These are phyloP conservation scores for Thripadectes ignobilis DNA, from an alignment of 2,797 vertebrate genomes.

Conservation along the genomic window DNA sequence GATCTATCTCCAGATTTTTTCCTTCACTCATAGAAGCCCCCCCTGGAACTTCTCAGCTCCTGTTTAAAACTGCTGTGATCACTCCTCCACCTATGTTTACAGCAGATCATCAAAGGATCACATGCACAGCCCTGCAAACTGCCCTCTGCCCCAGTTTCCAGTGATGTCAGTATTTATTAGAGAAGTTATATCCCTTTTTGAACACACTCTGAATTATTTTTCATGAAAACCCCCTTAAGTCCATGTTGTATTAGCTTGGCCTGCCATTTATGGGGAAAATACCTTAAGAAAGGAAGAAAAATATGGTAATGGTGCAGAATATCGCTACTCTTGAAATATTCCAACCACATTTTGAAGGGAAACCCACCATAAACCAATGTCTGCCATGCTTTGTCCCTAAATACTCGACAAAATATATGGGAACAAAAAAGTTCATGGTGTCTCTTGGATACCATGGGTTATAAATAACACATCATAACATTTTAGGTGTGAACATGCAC, in stretches of 20 bases:
- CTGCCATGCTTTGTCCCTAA: neutral
- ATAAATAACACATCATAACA: neutral
- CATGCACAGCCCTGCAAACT: neutral
- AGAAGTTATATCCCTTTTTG: neutral
- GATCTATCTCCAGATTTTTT: neutral
- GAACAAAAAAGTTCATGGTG: neutral
- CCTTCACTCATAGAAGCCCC: neutral
- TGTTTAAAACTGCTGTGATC: neutral
- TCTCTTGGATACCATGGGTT: neutral
- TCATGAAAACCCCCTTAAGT: neutral
- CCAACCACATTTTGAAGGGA: neutral
- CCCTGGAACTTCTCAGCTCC: neutral
- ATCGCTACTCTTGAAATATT: neutral
- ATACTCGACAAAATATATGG: neutral
- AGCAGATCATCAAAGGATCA: neutral
- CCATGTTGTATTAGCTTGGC: neutral
- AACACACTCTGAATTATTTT: neutral
- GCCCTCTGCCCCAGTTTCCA: neutral
- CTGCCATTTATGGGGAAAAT: neutral
- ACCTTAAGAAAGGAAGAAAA: neutral
- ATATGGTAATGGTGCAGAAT: neutral
- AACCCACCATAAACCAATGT: neutral
- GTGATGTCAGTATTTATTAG: neutral
- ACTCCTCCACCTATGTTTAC: neutral
- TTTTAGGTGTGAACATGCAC: neutral